These are phyloP conservation scores for Coregonus suidteri DNA, from an alignment of 2,797 vertebrate genomes.

Conservation along the genomic window DNA sequence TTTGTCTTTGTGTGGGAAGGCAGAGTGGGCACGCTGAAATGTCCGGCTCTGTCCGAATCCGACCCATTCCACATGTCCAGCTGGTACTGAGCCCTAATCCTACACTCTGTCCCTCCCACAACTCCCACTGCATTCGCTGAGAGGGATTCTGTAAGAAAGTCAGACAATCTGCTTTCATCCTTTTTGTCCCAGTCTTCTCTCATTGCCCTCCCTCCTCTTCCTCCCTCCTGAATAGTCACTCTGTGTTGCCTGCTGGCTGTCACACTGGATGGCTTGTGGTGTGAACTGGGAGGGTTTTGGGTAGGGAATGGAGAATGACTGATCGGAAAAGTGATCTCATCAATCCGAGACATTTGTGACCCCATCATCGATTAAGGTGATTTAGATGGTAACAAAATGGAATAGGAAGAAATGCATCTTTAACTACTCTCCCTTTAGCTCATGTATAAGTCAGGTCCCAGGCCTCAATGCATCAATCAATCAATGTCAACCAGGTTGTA, in stretches of 20 bases:
- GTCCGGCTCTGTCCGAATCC: conserved; percentile 27
- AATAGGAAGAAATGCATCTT: conserved; percentile 46
- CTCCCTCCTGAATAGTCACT: conserved; percentile 4
- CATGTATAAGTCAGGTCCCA: conserved; percentile 5
- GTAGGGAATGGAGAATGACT: neutral
- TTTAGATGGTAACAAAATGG: conserved; percentile 44
- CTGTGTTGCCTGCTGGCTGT: conserved; percentile 15
- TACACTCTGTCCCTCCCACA: conserved; percentile 30
- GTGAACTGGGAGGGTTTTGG: neutral
- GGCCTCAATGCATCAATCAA: conserved; percentile 50
- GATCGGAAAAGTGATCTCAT: conserved; percentile 39
- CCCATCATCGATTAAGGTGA: conserved; percentile 39
- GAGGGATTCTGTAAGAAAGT: conserved; percentile 7
- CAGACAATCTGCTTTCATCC: neutral
- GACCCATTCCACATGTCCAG: conserved; percentile 54
- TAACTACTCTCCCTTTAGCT: conserved; percentile 49
- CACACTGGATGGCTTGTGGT: conserved; percentile 19
- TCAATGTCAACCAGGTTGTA: conserved; percentile 31
- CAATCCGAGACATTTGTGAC: conserved; percentile 9
- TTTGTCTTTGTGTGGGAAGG: conserved; percentile 62
- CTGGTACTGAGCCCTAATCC: conserved; percentile 46
- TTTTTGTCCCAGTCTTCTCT: neutral
- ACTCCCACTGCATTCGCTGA: neutral
- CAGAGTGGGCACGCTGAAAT: conserved; percentile 38
- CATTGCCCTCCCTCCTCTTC: conserved; percentile 1